These are phyloP conservation scores for Clinocottus analis DNA, from an alignment of 2,113 vertebrate genomes.

Conservation along the genomic window DNA sequence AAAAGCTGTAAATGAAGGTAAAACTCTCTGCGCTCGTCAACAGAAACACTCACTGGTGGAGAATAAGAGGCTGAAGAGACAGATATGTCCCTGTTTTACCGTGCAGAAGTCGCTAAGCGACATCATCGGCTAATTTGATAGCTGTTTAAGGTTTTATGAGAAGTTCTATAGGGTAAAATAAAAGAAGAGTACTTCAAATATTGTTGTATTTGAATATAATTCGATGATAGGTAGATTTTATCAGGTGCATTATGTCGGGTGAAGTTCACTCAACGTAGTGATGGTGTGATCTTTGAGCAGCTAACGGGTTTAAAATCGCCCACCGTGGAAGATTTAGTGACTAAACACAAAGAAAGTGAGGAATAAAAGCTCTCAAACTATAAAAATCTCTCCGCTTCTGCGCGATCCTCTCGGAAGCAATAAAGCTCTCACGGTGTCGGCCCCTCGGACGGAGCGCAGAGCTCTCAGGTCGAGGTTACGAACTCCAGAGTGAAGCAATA, in stretches of 20 bases:
- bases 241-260: no score
- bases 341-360: not conserved
- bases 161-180: no score
- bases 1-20: not conserved
- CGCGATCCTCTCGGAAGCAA: slow-evolving; percentile 53
- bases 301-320: no score
- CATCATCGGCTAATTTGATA: no score
- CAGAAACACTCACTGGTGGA: not conserved
- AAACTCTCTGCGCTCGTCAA: not conserved
- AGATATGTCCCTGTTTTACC: not conserved
- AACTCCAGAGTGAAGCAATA: slow-evolving; percentile 43
- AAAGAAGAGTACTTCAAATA: no score
- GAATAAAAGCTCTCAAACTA: not conserved
- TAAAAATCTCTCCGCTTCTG: not conserved
- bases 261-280: no score
- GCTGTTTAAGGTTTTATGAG: no score
- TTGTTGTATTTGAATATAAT: no score
- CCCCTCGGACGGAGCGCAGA: not conserved
- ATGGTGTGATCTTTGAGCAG: no score
- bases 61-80: not conserved
- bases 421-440: slow-evolving; percentile 56
- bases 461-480: slow-evolving; percentile 38
- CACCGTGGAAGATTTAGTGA: not conserved
- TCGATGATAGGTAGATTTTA: no score
- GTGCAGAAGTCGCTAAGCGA: no score